Base-by-base conservation (phyloP, 2,888 invertebrate genomes). In the Eupeodes latifasciatus region DNA sequence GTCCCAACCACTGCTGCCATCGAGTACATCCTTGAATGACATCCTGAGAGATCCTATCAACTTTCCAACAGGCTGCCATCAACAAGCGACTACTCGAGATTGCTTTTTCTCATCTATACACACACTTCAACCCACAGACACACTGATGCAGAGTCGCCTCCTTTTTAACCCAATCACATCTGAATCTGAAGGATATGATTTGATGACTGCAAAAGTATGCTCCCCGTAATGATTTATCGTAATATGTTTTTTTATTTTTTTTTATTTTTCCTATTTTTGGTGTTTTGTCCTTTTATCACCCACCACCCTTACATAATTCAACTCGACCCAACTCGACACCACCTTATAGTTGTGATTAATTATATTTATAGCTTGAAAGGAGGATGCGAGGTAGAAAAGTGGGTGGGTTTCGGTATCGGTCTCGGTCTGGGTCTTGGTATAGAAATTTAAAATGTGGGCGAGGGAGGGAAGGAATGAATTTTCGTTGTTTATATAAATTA, bases 161-260 rank as follows among this genome's bases (percentile, higher is more conserved):
- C 55, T 4, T 16, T 3, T 16, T 19, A 59, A n/a, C 34, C 49
- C 66, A 47, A 57, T 64, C 49, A 75, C 16, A 69, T 40, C 51
- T 75, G n/a, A 66, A 78, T 27, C 57, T 75, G n/a, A 72, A 78
- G 67, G 40, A 72, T 67, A 55, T 78, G 64, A 71, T 62, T 82
- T 9, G 44, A 64, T 71, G 76, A 64, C 53, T 51, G 36, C 40
- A 16, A 44, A 74, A 75, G 79, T 66, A 44, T 71, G 11, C 64
- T 59, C 64, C 75, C 57, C 4, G 1, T 47, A 77, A 77, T 75
- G 72, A 85, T 85, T 81, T 76, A 85, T 85, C 69, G 57, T 79
- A 36, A n/a, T 16, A 2, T 12, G 10, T 71, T 10, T n/a, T 66
- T 66, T 66, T 66, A 47, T 10, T 53, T 44, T 19, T 44, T 71